These are phyloP conservation scores for Eledone cirrhosa DNA, from an alignment of 2,888 invertebrate genomes.

Conservation along the genomic window DNA sequence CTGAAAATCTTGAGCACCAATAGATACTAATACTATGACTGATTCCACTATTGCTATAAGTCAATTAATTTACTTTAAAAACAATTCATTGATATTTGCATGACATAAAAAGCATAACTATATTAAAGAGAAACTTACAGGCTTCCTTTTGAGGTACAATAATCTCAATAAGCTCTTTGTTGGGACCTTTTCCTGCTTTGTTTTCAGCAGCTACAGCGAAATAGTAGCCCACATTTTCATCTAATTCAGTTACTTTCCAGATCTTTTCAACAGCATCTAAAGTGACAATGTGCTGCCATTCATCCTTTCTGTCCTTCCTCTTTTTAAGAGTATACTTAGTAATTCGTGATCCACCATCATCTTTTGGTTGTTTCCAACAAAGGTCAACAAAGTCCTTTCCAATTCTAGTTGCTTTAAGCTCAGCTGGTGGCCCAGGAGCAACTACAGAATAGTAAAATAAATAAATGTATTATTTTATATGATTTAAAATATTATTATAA, in stretches of 20 bases:
- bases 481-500: no score
- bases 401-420: constrained; percentile 29
- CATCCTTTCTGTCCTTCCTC: constrained; percentile 31
- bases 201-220: constrained; percentile 87
- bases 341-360: constrained; percentile 49
- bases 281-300: constrained; percentile 34
- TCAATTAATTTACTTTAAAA: no score
- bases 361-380: constrained; percentile 60
- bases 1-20: no score
- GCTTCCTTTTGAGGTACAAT: constrained; percentile 47
- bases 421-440: constrained; percentile 33
- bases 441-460: neutral
- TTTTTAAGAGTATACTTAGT: constrained; percentile 45
- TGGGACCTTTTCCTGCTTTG: constrained; percentile 74
- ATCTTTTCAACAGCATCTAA: constrained; percentile 33
- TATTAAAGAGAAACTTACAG: constrained; percentile 37
- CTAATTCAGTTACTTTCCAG: constrained; percentile 44
- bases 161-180: constrained; percentile 74
- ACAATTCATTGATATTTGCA: no score
- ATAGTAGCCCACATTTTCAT: constrained; percentile 73
- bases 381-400: constrained; percentile 33
- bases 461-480: no score
- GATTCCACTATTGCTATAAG: no score
- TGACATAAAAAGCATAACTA: no score
- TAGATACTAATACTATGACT: no score